Evolutionary conservation across 2,888 invertebrate genomes (phyloP).

Genomic region (Rapana venosa): DNA sequence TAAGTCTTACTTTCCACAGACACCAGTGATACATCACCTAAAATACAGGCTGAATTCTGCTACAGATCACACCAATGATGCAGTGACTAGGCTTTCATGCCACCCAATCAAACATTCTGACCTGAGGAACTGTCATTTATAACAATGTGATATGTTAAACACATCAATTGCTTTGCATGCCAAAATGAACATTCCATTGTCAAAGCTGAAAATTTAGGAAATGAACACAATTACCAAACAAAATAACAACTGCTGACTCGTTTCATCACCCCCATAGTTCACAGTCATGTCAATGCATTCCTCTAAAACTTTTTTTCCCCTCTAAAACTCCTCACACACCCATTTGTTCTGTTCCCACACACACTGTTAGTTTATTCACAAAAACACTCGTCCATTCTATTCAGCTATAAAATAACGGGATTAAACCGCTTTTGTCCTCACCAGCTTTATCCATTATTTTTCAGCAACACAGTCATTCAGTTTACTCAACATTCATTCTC

Average conservation of each 20-base stretch:
- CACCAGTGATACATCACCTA: neutral
- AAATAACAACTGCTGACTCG: neutral
- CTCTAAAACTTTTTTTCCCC: neutral
- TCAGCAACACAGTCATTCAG: neutral
- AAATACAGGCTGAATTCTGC: too few relatives aligned
- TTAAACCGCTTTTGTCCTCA: neutral
- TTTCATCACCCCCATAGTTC: neutral
- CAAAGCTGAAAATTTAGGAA: neutral
- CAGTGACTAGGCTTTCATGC: slow-evolving; percentile 5
- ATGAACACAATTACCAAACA: slow-evolving; percentile 6
- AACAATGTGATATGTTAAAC: slow-evolving; percentile 15
- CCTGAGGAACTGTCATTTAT: neutral
- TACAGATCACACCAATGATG: neutral
- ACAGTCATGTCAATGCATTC: neutral
- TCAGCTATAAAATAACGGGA: too few relatives aligned
- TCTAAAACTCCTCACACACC: neutral
- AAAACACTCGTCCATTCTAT: too few relatives aligned
- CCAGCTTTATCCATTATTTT: neutral
- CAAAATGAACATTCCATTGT: slow-evolving; percentile 3
- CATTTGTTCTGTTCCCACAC: neutral
- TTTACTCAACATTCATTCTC: neutral
- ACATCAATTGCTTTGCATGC: neutral
- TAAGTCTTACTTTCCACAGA: neutral
- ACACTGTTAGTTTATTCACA: neutral
- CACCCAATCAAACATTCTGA: neutral